phyloP scores from a whole-genome alignment of 2,888 invertebrate species.

The Conchocele bisecta region DNA sequence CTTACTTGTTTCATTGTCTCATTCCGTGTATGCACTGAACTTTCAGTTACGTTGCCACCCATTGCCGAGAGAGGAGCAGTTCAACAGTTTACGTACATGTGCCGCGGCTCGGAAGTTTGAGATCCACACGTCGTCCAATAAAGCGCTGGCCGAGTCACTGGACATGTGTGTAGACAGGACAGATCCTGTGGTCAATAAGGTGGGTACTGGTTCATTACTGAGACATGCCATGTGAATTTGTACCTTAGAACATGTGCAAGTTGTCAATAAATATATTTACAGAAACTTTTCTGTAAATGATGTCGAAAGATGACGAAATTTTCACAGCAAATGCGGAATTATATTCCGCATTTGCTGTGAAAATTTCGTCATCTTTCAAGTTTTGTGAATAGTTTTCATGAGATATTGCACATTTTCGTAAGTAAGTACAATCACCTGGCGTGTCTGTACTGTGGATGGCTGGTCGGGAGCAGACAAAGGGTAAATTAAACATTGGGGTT shows the following conservation, averaged over 20 bases:
- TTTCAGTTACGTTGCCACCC: slow-evolving; percentile 80
- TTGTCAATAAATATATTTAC: background rate
- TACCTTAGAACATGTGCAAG: background rate
- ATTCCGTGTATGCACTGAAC: no score
- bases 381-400: no score
- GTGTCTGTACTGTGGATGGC: background rate
- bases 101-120: slow-evolving; percentile 77
- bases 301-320: no score
- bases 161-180: slow-evolving; percentile 76
- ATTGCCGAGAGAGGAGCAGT: slow-evolving; percentile 79
- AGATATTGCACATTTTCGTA: background rate
- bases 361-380: no score
- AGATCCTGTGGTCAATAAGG: slow-evolving; percentile 80
- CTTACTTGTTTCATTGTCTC: no score
- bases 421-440: background rate
- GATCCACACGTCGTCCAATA: slow-evolving; percentile 77
- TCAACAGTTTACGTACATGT: slow-evolving; percentile 76
- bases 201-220: slow-evolving; percentile 30
- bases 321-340: no score
- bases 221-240: no score
- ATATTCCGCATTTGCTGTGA: no score
- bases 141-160: slow-evolving; percentile 78
- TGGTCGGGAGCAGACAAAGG: no score
- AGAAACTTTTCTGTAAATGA: no score
- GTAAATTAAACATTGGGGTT: no score